Base-by-base conservation (phyloP, 2,797 vertebrate species). In the Silurus aristotelis region DNA sequence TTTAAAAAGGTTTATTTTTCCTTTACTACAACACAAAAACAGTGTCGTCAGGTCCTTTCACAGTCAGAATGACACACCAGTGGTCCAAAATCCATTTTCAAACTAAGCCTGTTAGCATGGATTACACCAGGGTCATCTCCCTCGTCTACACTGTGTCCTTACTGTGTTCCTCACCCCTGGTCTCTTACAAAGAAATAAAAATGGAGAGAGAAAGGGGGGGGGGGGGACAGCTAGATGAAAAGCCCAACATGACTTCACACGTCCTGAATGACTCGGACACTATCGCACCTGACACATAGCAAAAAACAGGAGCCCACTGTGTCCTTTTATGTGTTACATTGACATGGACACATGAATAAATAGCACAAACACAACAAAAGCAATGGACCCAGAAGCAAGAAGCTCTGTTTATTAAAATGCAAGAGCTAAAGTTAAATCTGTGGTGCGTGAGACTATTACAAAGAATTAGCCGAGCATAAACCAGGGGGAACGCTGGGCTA, bases 391-490 rank as follows among this genome's bases (percentile, higher is more conserved):
- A 1, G 3, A 27, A 75, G 1, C 1, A 27, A 75, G 48, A n/a
- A 19, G n/a, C 48, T 25, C 22, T 55, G 73, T 31, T 76, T 52
- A 19, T 76, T 56, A 58, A 56, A 76, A 58, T 15, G 0, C 52
- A 27, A 58, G 52, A 31, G 73, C 25, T 19, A 12, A 20, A 31
- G 73, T 58, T 56, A 31, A 76, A 8, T 15, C 52, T 58, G 52
- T 31, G 8, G 52, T 31, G 73, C 56, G 25, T 27, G 25, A 76
- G 15, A 14, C 73, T 56, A 31, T 76, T 76, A 76, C 73, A 76
- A 31, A 76, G 52, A 56, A 76, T 76, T 76, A 76, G 52, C 73
- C 15, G 2, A 31, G 52, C 52, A 58, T 76, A 58, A 76, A 27
- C 52, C 73, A 27, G 7, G 5, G 20, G 68, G 68, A 5, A 10